Evolutionary conservation across 2,888 invertebrate species (phyloP), one percentile per base, ranked within the genome.

Genomic region (Steinernema scapterisci): DNA sequence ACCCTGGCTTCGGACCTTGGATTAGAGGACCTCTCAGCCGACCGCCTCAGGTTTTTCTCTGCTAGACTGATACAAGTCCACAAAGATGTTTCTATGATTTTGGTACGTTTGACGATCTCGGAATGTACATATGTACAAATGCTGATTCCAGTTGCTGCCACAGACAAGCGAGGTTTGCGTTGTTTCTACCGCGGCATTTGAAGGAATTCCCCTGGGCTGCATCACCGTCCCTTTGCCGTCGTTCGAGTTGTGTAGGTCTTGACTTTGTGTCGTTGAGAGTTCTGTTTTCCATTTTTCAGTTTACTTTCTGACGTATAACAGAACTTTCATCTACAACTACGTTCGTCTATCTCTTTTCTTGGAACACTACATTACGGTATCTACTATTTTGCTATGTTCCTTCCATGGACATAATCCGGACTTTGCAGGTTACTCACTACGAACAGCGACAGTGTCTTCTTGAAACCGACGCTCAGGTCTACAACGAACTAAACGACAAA

Each of bases 11-110:
- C 80, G 71, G 85, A 86, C 54, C 73, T 85, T 51, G 84, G 84
- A 48, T 76, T 85, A 46, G 84, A 84, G 56, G 73, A 80, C 6
- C 82, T 82, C 73, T 74, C 82, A 91, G 83, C 92, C 92, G 87
- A 93, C 93, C 93, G 93, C 92, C 84, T 92, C 93, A 77, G 91
- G 90, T 90, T 97, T 74, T 97, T 95, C 89, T 95, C 95, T 87
- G 91, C 93, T 6, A 97, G 97, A 90, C 93, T 97, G 48, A 92
- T 97, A 79, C 96, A 97, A 89, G 91, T 97, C 38, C 94, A 93
- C 84, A 91, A 91, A 73, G 94, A 95, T 81, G 94, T 97, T 54
- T 94, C 95, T 73, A 93, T 97, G 85, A 91, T 99, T 2, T 92
- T 97, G 86, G 91, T 97, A 73, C 70, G 73, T n/a, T n/a, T n/a